Evolutionary conservation across 23 tunicate species (phyloP).

Genomic region (Corella eumyota): DNA sequence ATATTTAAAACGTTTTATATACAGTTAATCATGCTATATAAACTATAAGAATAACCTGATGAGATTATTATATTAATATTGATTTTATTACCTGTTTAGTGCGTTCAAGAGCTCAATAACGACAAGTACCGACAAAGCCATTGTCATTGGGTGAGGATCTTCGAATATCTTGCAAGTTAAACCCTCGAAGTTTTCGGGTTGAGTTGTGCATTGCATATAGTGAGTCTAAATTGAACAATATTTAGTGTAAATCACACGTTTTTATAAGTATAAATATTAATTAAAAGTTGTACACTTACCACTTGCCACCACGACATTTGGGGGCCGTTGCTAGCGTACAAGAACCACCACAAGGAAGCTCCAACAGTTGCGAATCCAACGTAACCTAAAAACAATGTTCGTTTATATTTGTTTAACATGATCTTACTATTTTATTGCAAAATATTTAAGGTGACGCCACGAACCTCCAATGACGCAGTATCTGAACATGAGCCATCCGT

Average conservation of each 20-base stretch:
- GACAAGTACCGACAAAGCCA: conserved; percentile 98
- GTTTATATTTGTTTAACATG: not conserved
- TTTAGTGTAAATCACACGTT: not conserved
- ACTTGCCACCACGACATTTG: conserved; percentile 94
- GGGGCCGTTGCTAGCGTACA: conserved; percentile 91
- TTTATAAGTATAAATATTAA: not conserved
- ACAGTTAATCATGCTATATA: not conserved
- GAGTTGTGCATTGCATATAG: conserved; percentile 73
- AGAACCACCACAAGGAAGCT: conserved; percentile 98
- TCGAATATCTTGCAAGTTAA: conserved; percentile 87
- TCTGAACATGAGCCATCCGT: conserved; percentile 85
- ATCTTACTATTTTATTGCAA: not conserved
- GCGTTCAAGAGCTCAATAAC: conserved; percentile 95
- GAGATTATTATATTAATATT: not conserved
- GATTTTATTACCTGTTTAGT: conserved; percentile 57
- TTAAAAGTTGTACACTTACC: conserved; percentile 22
- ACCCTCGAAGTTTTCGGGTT: conserved; percentile 72
- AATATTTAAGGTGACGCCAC: not conserved
- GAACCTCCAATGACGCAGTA: conserved; percentile 95
- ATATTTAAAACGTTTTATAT: not conserved
- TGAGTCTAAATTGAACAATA: conserved; percentile 50
- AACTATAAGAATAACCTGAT: not conserved
- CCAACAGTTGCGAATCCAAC: conserved; percentile 95
- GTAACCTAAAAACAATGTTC: conserved; percentile 35
- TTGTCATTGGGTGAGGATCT: conserved; percentile 99